Base-by-base conservation (phyloP, 2,888 invertebrate genomes). In the Ectobius pallidus region DNA sequence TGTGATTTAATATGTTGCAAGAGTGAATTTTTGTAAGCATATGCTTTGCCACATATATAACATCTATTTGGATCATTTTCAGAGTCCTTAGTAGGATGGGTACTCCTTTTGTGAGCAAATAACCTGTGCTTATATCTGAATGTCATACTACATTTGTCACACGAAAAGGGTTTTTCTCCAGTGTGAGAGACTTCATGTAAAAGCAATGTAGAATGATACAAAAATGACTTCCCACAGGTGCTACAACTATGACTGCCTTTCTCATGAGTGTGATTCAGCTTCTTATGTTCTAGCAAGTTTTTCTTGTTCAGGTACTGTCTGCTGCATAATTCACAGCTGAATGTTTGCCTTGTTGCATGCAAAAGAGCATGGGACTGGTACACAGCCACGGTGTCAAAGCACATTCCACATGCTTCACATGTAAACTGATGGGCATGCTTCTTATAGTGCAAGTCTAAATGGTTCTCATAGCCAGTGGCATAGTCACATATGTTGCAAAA, bases 401-500 rank as follows among this genome's bases (percentile, higher is more conserved):
- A 30, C 58, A 75, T 75, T 3, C 73, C 74, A 73, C 77, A 77
- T n/a, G 70, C 69, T 1, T 80, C 77, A 71, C 82, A 81, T 16
- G 46, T 46, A 39, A 65, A 46, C 4, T 84, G 83, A 39, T 83
- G 83, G 75, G 83, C 83, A 76, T 88, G 87, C 0, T 84, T 86
- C 63, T 83, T 84, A 30, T 87, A 76, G 58, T 87, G 87, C 0
- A 84, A 20, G 14, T 72, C 70, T 32, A 74, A 65, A 27, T 62
- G 71, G 9, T 69, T 34, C 30, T 73, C 71, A 22, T 69, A 68
- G 42, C 61, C 58, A 58, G 72, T 70, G 68, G 52, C 62, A 70
- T 70, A 72, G n/a, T 69, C 70, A 32, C 75, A 75, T 2, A 70
- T 25, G n/a, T 42, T 25, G 30, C 71, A 71, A 6, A 30, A 30